Conservation (phyloP, 2,113 vertebrate genomes). For the Cygnus atratus region DNA sequence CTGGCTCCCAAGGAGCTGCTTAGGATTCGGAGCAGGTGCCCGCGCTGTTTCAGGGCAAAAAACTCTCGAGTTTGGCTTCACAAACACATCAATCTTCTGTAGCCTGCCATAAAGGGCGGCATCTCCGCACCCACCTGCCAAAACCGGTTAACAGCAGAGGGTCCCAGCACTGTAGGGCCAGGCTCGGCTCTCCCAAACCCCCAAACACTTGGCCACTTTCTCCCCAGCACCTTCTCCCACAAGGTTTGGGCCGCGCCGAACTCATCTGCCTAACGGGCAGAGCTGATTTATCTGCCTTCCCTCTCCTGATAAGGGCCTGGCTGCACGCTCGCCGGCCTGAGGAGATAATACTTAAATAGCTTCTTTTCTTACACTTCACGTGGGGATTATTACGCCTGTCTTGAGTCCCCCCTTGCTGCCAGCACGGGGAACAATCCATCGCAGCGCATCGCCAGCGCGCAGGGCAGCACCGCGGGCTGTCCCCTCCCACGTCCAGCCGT, state of each 20-base stretch:
- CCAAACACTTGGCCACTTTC: neutral
- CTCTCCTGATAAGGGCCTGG: constrained; percentile 18
- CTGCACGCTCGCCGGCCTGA: constrained; percentile 3
- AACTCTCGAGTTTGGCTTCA: neutral
- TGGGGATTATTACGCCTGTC: constrained; percentile 20
- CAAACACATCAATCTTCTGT: constrained; percentile 44
- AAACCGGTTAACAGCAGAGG: neutral
- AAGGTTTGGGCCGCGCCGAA: neutral
- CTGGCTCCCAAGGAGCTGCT: constrained; percentile 35
- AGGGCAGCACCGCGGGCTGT: neutral
- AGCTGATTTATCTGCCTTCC: constrained; percentile 43
- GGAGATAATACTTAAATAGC: constrained; percentile 60
- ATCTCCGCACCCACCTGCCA: neutral
- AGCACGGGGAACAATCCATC: neutral
- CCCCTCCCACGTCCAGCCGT: neutral
- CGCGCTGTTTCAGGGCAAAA: neutral
- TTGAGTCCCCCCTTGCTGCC: neutral
- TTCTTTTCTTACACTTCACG: constrained; percentile 36
- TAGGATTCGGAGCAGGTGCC: constrained; percentile 25
- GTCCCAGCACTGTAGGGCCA: neutral
- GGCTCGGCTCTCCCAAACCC: neutral
- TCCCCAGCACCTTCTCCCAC: neutral
- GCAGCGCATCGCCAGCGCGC: neutral
- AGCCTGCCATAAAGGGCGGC: constrained; percentile 19
- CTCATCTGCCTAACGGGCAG: neutral